phyloP scores from a whole-genome alignment of 2,113 vertebrate genomes.

The Aplodontia rufa region DNA sequence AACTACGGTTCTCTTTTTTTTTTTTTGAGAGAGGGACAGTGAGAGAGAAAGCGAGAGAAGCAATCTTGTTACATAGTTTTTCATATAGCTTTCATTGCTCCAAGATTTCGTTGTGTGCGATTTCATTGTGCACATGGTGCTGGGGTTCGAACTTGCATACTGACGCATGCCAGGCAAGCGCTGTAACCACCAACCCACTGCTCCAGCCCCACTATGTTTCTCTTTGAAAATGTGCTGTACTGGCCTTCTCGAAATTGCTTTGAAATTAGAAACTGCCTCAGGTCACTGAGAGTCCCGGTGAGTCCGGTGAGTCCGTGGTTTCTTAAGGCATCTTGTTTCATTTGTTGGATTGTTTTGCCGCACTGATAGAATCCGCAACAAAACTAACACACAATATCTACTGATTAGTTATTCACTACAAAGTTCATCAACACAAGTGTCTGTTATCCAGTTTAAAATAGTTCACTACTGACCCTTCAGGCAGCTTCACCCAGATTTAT shows the following conservation, averaged over 20 bases:
- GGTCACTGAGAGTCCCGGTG: not conserved
- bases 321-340: not conserved
- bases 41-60: too few relatives aligned
- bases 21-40: too few relatives aligned
- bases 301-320: not conserved
- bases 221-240: too few relatives aligned
- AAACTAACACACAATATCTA: not conserved
- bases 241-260: not conserved
- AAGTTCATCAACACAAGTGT: not conserved
- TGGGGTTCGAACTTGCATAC: too few relatives aligned
- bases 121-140: too few relatives aligned
- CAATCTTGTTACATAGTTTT: too few relatives aligned
- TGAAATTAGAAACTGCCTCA: not conserved
- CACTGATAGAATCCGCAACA: not conserved
- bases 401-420: not conserved
- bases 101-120: too few relatives aligned
- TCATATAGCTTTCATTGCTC: too few relatives aligned
- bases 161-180: too few relatives aligned
- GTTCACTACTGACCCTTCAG: not conserved
- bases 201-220: too few relatives aligned
- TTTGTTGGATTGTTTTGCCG: not conserved
- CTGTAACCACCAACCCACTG: too few relatives aligned
- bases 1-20: not conserved
- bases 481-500: not conserved
- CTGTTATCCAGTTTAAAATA: constrained; percentile 2